phyloP scores from a whole-genome alignment of 2,113 vertebrate species.

The Bagarius yarrelli region DNA sequence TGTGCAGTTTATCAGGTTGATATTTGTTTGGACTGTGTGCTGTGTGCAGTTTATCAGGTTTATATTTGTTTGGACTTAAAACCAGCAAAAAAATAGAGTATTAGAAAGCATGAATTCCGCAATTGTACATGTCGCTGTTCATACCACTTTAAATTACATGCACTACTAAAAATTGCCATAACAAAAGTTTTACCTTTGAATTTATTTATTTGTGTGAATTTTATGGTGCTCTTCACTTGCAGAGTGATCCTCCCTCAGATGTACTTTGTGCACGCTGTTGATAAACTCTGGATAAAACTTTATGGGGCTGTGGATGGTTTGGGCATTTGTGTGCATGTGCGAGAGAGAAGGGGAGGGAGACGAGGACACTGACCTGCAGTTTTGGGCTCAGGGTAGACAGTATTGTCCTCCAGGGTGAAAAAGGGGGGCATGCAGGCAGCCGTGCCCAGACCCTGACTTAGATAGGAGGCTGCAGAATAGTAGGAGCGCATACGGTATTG shows the following conservation, averaged over 20 bases:
- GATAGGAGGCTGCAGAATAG: constrained; percentile 81
- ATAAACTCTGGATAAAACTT: constrained; percentile 68
- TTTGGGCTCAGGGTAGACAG: constrained; percentile 75
- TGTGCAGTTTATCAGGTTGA: background rate
- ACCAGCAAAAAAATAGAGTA: background rate
- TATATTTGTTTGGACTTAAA: constrained; percentile 5
- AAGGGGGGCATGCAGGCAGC: constrained; percentile 74
- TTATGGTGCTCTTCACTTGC: constrained; percentile 56
- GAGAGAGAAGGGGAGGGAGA: background rate
- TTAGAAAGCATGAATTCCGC: constrained; percentile 17
- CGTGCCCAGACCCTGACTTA: constrained; percentile 78
- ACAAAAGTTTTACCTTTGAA: constrained; percentile 59
- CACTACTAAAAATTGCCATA: constrained; percentile 48
- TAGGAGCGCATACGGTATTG: constrained; percentile 93
- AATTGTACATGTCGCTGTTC: constrained; percentile 40
- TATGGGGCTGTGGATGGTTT: constrained; percentile 60
- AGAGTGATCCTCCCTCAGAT: constrained; percentile 64
- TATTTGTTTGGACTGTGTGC: background rate
- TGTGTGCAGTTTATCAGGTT: background rate
- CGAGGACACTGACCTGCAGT: constrained; percentile 74
- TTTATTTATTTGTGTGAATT: constrained; percentile 57
- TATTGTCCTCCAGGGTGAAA: constrained; percentile 78
- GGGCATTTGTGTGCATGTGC: constrained; percentile 3
- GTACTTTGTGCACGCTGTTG: constrained; percentile 61
- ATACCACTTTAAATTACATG: constrained; percentile 49